phyloP scores from a whole-genome alignment of 2,888 invertebrate species.

The Cordilura impudica region DNA sequence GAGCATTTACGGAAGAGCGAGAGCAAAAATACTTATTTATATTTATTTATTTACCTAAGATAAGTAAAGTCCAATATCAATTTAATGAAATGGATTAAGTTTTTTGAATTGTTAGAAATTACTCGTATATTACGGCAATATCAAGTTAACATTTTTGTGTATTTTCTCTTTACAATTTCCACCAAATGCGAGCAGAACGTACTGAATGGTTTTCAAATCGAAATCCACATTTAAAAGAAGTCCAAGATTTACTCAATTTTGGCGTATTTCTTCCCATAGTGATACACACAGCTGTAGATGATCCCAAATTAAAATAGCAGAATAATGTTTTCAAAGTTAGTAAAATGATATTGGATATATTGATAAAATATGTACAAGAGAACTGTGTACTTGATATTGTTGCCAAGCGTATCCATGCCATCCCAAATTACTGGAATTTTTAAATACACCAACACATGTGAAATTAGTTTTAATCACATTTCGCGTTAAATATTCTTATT shows the following conservation, averaged over 20 bases:
- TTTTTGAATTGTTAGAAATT: too few relatives aligned
- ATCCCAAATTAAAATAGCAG: slow-evolving; percentile 80
- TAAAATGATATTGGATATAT: slow-evolving; percentile 82
- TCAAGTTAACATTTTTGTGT: not conserved
- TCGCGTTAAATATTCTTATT: slow-evolving; percentile 71
- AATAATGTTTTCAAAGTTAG: slow-evolving; percentile 82
- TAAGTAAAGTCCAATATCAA: too few relatives aligned
- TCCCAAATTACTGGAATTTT: slow-evolving; percentile 82
- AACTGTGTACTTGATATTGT: slow-evolving; percentile 80
- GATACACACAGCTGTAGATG: slow-evolving; percentile 81
- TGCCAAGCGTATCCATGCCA: slow-evolving; percentile 84
- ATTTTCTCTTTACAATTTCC: slow-evolving; percentile 74
- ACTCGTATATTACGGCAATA: too few relatives aligned
- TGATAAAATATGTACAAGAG: slow-evolving; percentile 79
- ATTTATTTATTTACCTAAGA: too few relatives aligned
- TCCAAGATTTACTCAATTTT: slow-evolving; percentile 80
- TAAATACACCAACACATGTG: slow-evolving; percentile 83
- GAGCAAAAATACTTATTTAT: too few relatives aligned
- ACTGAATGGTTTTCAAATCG: slow-evolving; percentile 82
- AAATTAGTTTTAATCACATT: slow-evolving; percentile 84
- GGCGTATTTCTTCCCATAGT: slow-evolving; percentile 83
- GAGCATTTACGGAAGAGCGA: too few relatives aligned
- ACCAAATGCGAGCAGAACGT: slow-evolving; percentile 79
- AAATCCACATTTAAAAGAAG: slow-evolving; percentile 80
- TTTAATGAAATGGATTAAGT: too few relatives aligned